A percentile compares a stretch with the other conserved stretches of the same genome.
phyloP scores from a whole-genome alignment of 2,113 vertebrate species.

The Rhinichthys klamathensis region DNA sequence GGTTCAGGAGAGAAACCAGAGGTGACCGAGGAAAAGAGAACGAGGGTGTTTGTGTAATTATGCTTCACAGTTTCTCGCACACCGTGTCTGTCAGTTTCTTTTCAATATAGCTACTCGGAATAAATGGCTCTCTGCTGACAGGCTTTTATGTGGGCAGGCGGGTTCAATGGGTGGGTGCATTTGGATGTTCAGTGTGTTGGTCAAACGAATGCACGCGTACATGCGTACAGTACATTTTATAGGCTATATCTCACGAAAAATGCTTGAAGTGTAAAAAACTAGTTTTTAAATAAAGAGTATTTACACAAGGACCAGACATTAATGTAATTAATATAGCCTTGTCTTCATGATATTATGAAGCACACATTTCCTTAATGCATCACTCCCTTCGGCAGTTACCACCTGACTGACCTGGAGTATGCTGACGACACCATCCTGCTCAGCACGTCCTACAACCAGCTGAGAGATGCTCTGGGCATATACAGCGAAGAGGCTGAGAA shows the following conservation, averaged over 20 bases:
- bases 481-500: too few species aligned
- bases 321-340: not conserved
- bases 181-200: not conserved
- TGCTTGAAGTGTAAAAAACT: not conserved
- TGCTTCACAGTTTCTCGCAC: not conserved
- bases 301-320: not conserved
- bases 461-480: too few species aligned
- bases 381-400: too few species aligned
- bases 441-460: too few species aligned
- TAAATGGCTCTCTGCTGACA: not conserved
- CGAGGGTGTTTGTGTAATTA: slow-evolving; percentile 9
- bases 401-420: too few species aligned
- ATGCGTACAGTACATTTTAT: not conserved
- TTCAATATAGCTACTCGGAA: not conserved
- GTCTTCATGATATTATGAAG: not conserved
- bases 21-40: not conserved
- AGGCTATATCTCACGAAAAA: not conserved
- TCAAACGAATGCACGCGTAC: not conserved
- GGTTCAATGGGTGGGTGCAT: not conserved
- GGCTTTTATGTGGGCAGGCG: not conserved
- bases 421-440: too few species aligned
- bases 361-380: not conserved
- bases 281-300: not conserved
- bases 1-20: slow-evolving; percentile 4
- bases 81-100: not conserved